phyloP scores from a whole-genome alignment of 2,113 vertebrate genomes.

The Monopterus albus region DNA sequence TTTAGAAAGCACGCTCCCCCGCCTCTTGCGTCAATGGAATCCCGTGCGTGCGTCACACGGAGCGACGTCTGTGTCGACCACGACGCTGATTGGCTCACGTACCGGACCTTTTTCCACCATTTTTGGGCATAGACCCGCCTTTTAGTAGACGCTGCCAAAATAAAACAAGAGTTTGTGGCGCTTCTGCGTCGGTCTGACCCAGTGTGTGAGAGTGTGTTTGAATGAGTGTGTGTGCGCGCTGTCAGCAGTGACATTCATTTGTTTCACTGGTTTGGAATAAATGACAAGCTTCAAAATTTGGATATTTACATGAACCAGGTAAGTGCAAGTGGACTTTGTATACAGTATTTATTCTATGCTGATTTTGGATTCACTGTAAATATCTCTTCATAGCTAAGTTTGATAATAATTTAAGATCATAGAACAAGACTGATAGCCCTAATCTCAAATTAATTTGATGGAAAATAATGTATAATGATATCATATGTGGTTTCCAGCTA shows the following conservation, averaged over 20 bases:
- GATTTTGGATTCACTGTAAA: too few species aligned
- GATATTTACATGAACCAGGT: conserved; percentile 71
- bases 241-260: conserved; percentile 40
- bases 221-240: conserved; percentile 55
- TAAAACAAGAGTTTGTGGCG: conserved; percentile 69
- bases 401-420: too few species aligned
- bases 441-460: too few species aligned
- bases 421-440: too few species aligned
- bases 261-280: conserved; percentile 61
- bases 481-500: too few species aligned
- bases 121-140: conserved; percentile 77
- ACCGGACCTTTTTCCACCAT: conserved; percentile 84
- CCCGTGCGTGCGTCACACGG: conserved; percentile 91
- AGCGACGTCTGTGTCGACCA: conserved; percentile 76
- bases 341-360: too few species aligned
- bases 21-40: conserved; percentile 93
- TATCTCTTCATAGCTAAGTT: too few species aligned
- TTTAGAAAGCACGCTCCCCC: conserved; percentile 87
- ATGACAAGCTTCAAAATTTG: conserved; percentile 41
- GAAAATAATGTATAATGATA: too few species aligned
- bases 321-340: conserved; percentile 31
- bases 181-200: conserved; percentile 43
- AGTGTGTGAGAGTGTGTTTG: conserved; percentile 50
- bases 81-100: conserved; percentile 71
- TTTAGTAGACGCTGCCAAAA: conserved; percentile 69